Evolutionary conservation across 2,888 invertebrate species (phyloP).

Genomic region (Tinea trinotella): DNA sequence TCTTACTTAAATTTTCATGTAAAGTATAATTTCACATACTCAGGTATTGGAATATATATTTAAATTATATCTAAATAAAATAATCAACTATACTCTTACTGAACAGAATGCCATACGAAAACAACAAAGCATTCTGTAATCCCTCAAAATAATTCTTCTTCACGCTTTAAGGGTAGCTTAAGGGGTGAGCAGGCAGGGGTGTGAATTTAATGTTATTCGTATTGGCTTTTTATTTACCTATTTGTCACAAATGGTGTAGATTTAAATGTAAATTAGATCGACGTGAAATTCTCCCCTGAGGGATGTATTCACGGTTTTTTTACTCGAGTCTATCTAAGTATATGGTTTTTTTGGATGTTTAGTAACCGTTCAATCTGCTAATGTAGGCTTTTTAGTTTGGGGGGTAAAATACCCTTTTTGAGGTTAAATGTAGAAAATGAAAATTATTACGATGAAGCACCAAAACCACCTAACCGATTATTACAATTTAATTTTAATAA

Average conservation of each 20-base stretch:
- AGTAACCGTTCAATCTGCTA: constrained; percentile 18
- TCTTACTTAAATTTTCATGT: no score
- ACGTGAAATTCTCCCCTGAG: constrained; percentile 25
- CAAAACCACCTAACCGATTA: no score
- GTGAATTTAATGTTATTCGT: constrained; percentile 41
- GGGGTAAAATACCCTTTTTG: no score
- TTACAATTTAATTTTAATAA: no score
- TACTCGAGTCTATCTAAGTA: no score
- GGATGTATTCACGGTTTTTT: constrained; percentile 1
- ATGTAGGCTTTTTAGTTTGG: background rate
- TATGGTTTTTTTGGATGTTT: constrained; percentile 25
- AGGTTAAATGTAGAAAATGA: no score
- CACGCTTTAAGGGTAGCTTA: constrained; percentile 21
- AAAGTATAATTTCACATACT: no score
- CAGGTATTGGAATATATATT: no score
- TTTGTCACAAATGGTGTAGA: constrained; percentile 39
- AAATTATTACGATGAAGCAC: no score
- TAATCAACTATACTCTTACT: no score
- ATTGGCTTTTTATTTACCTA: constrained; percentile 61
- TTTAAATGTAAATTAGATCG: constrained; percentile 49
- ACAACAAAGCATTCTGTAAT: constrained; percentile 1
- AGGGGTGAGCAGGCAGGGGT: constrained; percentile 24
- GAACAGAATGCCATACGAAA: background rate
- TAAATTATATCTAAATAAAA: no score
- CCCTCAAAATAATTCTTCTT: constrained; percentile 5